Conservation (phyloP, 2,113 vertebrate genomes). For the Marmota flaviventris region DNA sequence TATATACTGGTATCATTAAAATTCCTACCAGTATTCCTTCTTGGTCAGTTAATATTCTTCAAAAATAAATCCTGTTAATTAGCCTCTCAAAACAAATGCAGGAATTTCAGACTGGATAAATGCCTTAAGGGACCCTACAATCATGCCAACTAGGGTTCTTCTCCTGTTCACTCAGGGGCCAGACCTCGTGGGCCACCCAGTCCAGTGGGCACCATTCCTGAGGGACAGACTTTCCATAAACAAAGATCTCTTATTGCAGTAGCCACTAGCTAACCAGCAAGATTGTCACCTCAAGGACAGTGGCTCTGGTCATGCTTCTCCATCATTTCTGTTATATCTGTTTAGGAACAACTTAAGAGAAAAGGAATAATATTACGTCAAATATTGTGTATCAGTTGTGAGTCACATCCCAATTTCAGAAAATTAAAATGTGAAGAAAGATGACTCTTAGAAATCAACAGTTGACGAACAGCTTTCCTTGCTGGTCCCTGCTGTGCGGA, state of each 20-base stretch:
- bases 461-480: neutral
- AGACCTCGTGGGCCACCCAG: neutral
- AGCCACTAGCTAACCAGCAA: neutral
- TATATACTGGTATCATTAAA: neutral
- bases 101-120: neutral
- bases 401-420: constrained; percentile 37
- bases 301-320: neutral
- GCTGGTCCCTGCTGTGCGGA: neutral
- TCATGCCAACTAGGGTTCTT: neutral
- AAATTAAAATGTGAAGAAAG: constrained; percentile 42
- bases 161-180: neutral
- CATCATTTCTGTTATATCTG: neutral
- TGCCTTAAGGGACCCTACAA: neutral
- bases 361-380: neutral
- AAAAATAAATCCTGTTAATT: neutral
- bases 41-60: neutral
- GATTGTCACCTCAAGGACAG: neutral
- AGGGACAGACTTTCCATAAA: neutral
- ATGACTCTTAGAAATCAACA: neutral
- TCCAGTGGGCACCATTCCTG: neutral
- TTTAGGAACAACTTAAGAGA: constrained; percentile 2
- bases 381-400: neutral
- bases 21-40: neutral
- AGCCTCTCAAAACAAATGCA: neutral
- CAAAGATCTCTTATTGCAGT: neutral